phyloP scores from a whole-genome alignment of 2,113 vertebrate species.

The Eulemur rufifrons region DNA sequence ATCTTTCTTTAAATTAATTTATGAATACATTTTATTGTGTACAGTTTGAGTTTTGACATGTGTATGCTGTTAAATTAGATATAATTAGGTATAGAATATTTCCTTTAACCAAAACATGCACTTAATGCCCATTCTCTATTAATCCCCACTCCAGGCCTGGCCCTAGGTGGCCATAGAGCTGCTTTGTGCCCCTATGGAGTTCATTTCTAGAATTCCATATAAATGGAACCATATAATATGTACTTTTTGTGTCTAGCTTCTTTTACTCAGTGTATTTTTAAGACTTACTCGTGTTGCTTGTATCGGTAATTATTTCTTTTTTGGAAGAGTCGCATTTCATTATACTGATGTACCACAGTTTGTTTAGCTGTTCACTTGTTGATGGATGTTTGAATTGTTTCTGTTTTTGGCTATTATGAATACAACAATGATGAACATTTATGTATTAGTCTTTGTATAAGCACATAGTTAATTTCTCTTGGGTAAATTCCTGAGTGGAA shows the following conservation, averaged over 20 bases:
- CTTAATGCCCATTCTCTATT: neutral
- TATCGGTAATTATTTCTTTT: neutral
- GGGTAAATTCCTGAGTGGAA: neutral
- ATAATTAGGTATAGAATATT: neutral
- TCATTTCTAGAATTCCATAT: conserved; percentile 9
- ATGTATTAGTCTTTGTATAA: neutral
- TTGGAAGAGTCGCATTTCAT: neutral
- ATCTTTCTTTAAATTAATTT: neutral
- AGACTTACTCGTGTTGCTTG: neutral
- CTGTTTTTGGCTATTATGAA: neutral
- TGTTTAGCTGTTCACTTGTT: neutral
- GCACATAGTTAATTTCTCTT: neutral
- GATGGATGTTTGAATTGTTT: conserved; percentile 26
- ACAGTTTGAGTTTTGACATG: neutral
- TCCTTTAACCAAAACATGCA: neutral
- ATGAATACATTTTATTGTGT: neutral
- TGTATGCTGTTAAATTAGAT: neutral
- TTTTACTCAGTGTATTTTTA: conserved; percentile 18
- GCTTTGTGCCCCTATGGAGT: neutral
- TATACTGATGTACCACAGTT: neutral
- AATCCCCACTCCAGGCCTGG: neutral
- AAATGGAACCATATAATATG: neutral
- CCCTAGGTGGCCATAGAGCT: neutral
- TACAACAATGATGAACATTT: neutral
- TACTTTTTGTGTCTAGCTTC: neutral